A percentile compares a stretch with the other conserved stretches of the same genome.
These are phyloP conservation scores for Branchinecta lindahli DNA, from an alignment of 1,140 invertebrate species.

Conservation along the genomic window DNA sequence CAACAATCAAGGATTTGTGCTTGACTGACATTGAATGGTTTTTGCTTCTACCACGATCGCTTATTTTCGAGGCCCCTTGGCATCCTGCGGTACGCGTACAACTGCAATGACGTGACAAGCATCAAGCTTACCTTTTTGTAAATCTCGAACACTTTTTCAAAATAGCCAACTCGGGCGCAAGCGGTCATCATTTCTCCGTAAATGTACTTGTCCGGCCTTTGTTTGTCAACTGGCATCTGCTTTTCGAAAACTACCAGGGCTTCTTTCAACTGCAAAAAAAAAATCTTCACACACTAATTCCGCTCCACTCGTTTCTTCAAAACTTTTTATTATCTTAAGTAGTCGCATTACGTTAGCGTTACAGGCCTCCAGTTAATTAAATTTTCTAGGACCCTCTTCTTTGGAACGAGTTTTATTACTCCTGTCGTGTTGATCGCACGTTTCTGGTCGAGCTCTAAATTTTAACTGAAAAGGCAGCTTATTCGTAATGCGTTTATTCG, in stretches of 20 bases:
- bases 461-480: too few relatives aligned
- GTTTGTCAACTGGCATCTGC: constrained; percentile 9
- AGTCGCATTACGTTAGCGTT: background rate
- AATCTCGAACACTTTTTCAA: constrained; percentile 3
- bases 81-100: too few relatives aligned
- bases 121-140: background rate
- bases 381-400: too few relatives aligned
- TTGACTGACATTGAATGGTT: too few relatives aligned
- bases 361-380: background rate
- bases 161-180: background rate
- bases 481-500: too few relatives aligned
- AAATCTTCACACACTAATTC: background rate
- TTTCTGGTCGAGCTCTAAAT: too few relatives aligned
- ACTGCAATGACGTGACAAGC: background rate
- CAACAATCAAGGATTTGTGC: too few relatives aligned
- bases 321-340: background rate
- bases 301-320: background rate
- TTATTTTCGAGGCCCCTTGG: too few relatives aligned
- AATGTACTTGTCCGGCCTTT: background rate
- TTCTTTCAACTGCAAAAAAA: background rate
- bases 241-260: background rate
- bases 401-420: too few relatives aligned
- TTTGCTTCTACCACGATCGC: too few relatives aligned
- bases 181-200: background rate
- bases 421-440: too few relatives aligned